These are phyloP conservation scores for Thaumetopoea pityocampa DNA, from an alignment of 1,140 invertebrate genomes.

Conservation along the genomic window DNA sequence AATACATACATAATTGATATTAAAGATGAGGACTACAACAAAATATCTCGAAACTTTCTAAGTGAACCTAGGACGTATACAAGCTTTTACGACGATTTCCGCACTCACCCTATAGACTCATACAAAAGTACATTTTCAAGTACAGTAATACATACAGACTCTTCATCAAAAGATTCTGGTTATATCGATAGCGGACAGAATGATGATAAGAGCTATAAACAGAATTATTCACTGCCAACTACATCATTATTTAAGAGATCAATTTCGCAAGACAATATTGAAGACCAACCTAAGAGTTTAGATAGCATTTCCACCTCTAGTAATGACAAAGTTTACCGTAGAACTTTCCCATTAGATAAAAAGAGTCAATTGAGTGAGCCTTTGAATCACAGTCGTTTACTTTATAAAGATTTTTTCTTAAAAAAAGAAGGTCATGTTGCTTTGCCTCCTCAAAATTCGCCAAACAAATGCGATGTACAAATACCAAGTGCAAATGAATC, in stretches of 20 bases:
- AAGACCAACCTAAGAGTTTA: conserved; percentile 50
- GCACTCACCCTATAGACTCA: conserved; percentile 25
- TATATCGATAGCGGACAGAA: conserved; percentile 51
- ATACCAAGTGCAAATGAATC: conserved; percentile 30
- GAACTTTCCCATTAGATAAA: conserved; percentile 32
- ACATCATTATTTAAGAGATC: conserved; percentile 36
- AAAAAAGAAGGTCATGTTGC: conserved; percentile 57
- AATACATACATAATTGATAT: conserved; percentile 24
- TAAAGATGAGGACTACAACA: conserved; percentile 29
- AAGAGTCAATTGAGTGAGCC: conserved; percentile 40
- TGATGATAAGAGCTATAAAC: conserved; percentile 43
- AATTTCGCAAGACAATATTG: conserved; percentile 30
- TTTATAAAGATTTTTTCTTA: conserved; percentile 67
- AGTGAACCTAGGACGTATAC: conserved; percentile 45
- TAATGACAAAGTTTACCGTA: conserved; percentile 36
- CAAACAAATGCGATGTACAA: conserved; percentile 32
- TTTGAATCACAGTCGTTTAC: conserved; percentile 57
- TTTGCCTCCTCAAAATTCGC: conserved; percentile 52
- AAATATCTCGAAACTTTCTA: conserved; percentile 22
- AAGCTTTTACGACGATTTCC: conserved; percentile 60
- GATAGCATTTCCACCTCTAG: conserved; percentile 36
- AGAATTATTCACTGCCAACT: conserved; percentile 45
- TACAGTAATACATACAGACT: conserved; percentile 48
- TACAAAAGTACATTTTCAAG: conserved; percentile 48
- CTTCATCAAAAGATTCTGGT: conserved; percentile 65